Percentiles rank a stretch among this genome's conserved stretches.
Conservation (phyloP, 2,113 vertebrate genomes). For the Sapajus apella region DNA sequence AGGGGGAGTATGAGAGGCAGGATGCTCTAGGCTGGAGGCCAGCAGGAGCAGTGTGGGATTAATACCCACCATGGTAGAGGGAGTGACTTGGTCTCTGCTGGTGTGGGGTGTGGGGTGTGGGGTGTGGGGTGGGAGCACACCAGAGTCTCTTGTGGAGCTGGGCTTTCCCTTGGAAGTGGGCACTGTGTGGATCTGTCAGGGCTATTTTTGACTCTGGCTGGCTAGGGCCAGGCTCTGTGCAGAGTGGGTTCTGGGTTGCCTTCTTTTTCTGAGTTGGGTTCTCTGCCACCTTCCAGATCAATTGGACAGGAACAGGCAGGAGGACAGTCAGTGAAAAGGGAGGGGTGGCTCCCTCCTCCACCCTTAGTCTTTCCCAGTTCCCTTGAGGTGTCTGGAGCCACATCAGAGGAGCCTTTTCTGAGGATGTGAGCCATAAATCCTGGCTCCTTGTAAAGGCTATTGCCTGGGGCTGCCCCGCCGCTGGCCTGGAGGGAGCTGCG, state of each 20-base stretch:
- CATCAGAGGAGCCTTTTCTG: conserved; percentile 56
- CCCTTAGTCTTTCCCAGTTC: background rate
- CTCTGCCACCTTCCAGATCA: background rate
- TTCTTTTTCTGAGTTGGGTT: background rate
- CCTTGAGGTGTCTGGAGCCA: conserved; percentile 66
- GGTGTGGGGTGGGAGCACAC: too few relatives aligned
- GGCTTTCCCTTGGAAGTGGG: background rate
- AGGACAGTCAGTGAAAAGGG: background rate
- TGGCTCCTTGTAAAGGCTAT: conserved; percentile 48
- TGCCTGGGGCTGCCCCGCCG: background rate
- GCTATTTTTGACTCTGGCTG: background rate
- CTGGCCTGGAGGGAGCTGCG: conserved; percentile 4
- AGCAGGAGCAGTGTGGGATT: background rate
- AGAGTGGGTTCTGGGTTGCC: background rate
- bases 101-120: too few relatives aligned
- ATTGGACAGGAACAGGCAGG: background rate
- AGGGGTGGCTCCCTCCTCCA: background rate
- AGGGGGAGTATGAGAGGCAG: background rate
- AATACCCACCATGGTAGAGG: background rate
- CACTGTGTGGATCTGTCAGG: fast-evolving
- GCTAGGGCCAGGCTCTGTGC: background rate
- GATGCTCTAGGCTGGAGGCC: background rate
- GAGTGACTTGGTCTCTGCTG: background rate
- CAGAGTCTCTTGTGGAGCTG: background rate
- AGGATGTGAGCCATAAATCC: conserved; percentile 21